These are phyloP conservation scores for Calliphora vicina DNA, from an alignment of 1,140 invertebrate species.

Conservation along the genomic window DNA sequence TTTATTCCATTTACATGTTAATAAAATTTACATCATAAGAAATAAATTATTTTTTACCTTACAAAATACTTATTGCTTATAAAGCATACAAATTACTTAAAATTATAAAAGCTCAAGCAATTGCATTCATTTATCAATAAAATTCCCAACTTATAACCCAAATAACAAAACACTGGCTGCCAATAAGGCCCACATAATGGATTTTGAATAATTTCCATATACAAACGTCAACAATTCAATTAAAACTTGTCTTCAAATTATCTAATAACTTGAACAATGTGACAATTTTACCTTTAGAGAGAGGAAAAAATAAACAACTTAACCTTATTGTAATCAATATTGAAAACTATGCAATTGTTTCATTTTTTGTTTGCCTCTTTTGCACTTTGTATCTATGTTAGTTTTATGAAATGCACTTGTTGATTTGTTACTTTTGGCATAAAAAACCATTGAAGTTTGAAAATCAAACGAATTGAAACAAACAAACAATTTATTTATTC, in stretches of 20 bases:
- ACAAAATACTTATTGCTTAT: too few species aligned
- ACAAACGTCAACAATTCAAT: not conserved
- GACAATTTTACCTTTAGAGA: not conserved
- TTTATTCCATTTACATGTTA: too few species aligned
- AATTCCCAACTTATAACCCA: not conserved
- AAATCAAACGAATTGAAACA: not conserved
- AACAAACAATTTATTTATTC: conserved; percentile 7
- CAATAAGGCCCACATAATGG: not conserved
- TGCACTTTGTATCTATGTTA: too few species aligned
- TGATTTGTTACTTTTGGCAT: conserved; percentile 20
- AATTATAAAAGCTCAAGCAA: too few species aligned
- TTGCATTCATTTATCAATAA: too few species aligned
- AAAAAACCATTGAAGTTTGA: not conserved
- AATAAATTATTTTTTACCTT: too few species aligned
- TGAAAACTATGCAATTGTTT: not conserved
- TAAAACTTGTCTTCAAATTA: not conserved
- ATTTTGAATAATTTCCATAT: not conserved
- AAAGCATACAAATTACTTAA: too few species aligned
- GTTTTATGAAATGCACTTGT: not conserved
- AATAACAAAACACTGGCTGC: too few species aligned
- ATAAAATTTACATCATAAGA: too few species aligned
- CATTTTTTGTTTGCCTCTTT: not conserved
- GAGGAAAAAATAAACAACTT: not conserved
- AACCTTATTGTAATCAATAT: not conserved
- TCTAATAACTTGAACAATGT: not conserved